Base-by-base conservation (phyloP, 2,113 vertebrate genomes). In the Poecilia latipinna region DNA sequence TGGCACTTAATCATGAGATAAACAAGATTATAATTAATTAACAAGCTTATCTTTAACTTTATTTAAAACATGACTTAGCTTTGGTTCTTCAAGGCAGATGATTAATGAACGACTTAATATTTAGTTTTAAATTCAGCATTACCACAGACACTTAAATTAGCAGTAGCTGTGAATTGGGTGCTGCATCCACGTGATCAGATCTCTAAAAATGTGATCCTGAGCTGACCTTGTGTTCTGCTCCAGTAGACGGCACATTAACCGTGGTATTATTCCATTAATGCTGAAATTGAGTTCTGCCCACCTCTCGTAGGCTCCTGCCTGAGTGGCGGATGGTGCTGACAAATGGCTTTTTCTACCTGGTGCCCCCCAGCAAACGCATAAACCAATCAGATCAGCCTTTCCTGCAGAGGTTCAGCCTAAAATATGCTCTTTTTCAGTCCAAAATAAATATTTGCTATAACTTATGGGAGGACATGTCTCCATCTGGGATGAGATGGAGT, bases 221-320 rank as follows among this genome's bases (percentile, higher is more conserved):
- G 29, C 51, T 82, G 82, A 92, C 91, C 89, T 90, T 1, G 2
- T 84, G 89, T 92, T 94, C 88, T 66, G 90, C 92, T 84, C 88
- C 84, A 80, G 83, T 54, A 84, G 77, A 64, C 75, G 24, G 71
- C 83, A 87, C 80, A 90, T 94, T 90, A 92, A 84, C 89, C 78
- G 29, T 86, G 79, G 78, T 72, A 88, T 92, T 92, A 92, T 90
- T 94, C 85, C 84, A 92, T 94, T 91, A 91, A 90, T 83, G 84
- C 82, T 77, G 86, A 91, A 89, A 94, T 89, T 77, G 91, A 83
- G 83, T 91, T 93, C 83, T 82, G 81, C 88, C 86, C 83, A 90
- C 89, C 85, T 89, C 85, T 77, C 83, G 71, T 89, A 86, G 86
- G 82, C 79, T 84, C 75, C 44, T 69, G 33, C 80, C 69, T 87